Evolutionary conservation across 2,888 invertebrate genomes (phyloP).

Genomic region (Geophilus truncorum): DNA sequence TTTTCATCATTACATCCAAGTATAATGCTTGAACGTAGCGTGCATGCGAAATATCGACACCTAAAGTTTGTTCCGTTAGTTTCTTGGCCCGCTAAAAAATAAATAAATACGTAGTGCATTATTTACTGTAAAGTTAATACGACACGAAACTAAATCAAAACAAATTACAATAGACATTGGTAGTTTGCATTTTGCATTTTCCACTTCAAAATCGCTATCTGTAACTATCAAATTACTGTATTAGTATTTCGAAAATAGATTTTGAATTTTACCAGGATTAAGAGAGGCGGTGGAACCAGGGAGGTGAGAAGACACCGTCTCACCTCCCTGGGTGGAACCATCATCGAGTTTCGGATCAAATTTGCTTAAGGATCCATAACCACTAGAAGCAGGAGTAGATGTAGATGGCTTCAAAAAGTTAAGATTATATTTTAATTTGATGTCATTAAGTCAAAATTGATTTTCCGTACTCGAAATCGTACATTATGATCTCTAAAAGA

Average conservation of each 20-base stretch:
- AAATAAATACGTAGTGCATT: background rate
- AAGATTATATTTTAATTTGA: background rate
- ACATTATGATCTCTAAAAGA: background rate
- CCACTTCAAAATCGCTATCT: too few species aligned
- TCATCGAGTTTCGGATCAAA: background rate
- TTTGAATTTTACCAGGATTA: too few species aligned
- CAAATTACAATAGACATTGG: background rate
- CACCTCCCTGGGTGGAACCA: too few species aligned
- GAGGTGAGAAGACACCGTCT: too few species aligned
- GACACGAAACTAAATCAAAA: background rate
- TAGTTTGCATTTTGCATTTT: too few species aligned
- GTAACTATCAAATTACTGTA: too few species aligned
- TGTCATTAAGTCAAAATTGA: background rate
- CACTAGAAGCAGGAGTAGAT: background rate
- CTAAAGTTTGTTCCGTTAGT: background rate
- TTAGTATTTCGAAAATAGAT: too few species aligned
- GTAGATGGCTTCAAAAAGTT: background rate
- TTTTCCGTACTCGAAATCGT: background rate
- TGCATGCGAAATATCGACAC: background rate
- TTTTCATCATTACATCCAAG: background rate
- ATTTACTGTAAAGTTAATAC: background rate
- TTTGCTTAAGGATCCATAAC: background rate
- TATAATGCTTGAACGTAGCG: background rate
- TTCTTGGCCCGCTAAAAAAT: background rate
- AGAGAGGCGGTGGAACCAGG: too few species aligned